Evolutionary conservation across 1,140 invertebrate species (phyloP), one percentile per base, ranked within the genome.

Genomic region (Drosophila pectinifera): DNA sequence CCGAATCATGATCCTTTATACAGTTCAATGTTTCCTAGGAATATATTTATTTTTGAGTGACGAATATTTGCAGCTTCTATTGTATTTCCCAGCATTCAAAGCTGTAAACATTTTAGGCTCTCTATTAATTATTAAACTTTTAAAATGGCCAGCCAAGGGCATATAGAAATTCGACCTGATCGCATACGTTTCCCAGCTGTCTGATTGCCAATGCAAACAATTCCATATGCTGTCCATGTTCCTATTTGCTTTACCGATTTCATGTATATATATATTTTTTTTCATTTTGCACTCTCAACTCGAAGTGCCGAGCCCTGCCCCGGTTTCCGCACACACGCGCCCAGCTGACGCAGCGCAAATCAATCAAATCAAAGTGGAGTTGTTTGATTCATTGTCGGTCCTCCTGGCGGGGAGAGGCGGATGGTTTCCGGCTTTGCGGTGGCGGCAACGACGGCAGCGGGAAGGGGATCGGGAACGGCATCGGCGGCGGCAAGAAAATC

Each of bases 311-410:
- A 42, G 38, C 20, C 39, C 53, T 26, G 46, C 63, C 24, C 42
- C 31, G n/a, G 43, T 64, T 59, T 75, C 64, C 75, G 36, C 56
- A 77, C 42, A 77, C 67, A 76, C 64, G 81, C 64, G 72, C 69
- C 72, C 83, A 89, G 84, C 84, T 89, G 84, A 89, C 84, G 85
- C 84, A 78, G 80, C 83, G 59, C 79, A 80, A 89, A 89, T 89
- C 84, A 89, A 89, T 89, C 84, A 89, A 89, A 89, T 89, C 84
- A 89, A 83, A 84, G 80, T 80, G 80, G 51, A 89, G 73, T 48
- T 82, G 83, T 79, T 88, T 82, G 62, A 56, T 63, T 62, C 57
- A 46, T 74, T 57, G 62, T 82, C 45, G 46, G 48, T 58, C 39
- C 55, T 64, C 61, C 59, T 73, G 74, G 24, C 39, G 26, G 55